A percentile compares a stretch with the other conserved stretches of the same genome.
Conservation (phyloP, 2,888 invertebrate genomes). For the Trichopoda pennipes region DNA sequence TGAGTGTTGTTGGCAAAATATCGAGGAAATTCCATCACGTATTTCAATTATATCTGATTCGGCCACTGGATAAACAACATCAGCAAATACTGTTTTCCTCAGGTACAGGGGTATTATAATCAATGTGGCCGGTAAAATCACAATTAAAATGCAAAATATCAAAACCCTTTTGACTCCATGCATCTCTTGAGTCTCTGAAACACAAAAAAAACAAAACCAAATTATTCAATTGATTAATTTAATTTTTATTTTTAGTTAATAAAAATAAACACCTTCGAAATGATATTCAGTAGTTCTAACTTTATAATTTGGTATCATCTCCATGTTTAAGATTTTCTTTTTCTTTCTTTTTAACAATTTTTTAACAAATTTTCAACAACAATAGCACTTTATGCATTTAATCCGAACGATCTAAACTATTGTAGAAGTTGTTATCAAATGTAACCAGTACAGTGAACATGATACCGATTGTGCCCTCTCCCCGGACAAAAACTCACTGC, state of each 20-base stretch:
- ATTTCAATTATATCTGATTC: constrained; percentile 93
- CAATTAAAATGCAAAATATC: constrained; percentile 89
- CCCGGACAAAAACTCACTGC: too few species aligned
- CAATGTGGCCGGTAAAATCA: constrained; percentile 87
- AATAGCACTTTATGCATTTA: constrained; percentile 8
- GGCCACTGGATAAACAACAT: constrained; percentile 89
- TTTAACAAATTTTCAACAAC: neutral
- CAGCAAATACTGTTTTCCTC: constrained; percentile 88
- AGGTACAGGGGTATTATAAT: constrained; percentile 90
- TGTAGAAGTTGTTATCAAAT: constrained; percentile 59
- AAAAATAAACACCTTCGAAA: constrained; percentile 76
- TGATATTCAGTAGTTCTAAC: constrained; percentile 75
- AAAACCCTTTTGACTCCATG: constrained; percentile 90
- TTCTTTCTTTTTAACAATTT: neutral
- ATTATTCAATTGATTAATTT: neutral
- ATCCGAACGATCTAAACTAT: constrained; percentile 49
- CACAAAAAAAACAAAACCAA: constrained; percentile 20
- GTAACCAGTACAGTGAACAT: constrained; percentile 21
- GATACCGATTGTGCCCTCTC: neutral
- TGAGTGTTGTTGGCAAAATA: constrained; percentile 90
- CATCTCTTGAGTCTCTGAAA: constrained; percentile 87
- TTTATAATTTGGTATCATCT: constrained; percentile 62
- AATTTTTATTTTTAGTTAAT: constrained; percentile 17
- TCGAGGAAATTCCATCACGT: constrained; percentile 89
- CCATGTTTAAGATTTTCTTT: constrained; percentile 29